Percentiles rank a stretch among this genome's conserved stretches.
Conservation (phyloP, 2,888 invertebrate species). For the Drosophila macrothrix region DNA sequence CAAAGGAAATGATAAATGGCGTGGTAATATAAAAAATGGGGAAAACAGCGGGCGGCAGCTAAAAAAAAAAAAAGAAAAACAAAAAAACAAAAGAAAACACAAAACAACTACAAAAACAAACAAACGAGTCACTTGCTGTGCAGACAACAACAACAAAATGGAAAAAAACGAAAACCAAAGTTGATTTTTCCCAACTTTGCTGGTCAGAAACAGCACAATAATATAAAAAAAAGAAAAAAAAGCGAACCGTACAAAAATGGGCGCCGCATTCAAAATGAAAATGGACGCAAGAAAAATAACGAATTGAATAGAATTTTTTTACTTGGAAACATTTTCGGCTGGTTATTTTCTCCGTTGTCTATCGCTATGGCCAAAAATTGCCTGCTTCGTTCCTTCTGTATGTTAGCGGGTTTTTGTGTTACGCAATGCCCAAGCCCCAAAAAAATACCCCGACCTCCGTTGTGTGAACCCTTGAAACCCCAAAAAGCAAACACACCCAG, state of each 20-base stretch:
- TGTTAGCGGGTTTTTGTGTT: conserved; percentile 69
- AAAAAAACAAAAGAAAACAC: conserved; percentile 43
- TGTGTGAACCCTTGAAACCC: conserved; percentile 28
- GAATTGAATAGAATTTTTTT: conserved; percentile 59
- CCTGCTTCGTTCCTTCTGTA: conserved; percentile 37
- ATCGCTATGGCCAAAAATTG: conserved; percentile 36
- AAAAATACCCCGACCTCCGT: background rate
- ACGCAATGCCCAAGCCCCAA: conserved; percentile 58
- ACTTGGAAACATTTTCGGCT: conserved; percentile 67
- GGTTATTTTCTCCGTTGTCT: conserved; percentile 42
- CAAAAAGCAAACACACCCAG: conserved; percentile 81
- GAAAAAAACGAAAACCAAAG: conserved; percentile 46
- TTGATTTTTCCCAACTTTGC: conserved; percentile 66
- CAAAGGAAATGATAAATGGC: conserved; percentile 83
- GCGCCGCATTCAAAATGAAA: conserved; percentile 72
- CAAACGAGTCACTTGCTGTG: conserved; percentile 54
- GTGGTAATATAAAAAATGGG: conserved; percentile 82
- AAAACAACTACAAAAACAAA: conserved; percentile 56
- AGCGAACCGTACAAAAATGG: conserved; percentile 58
- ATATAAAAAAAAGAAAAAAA: conserved; percentile 17
- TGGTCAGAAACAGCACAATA: conserved; percentile 36
- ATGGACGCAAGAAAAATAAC: conserved; percentile 35
- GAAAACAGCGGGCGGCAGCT: conserved; percentile 78
- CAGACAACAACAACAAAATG: conserved; percentile 38
- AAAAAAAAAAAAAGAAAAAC: conserved; percentile 40